Conservation (phyloP, 2,888 invertebrate species). For the Megamerina dolium region DNA sequence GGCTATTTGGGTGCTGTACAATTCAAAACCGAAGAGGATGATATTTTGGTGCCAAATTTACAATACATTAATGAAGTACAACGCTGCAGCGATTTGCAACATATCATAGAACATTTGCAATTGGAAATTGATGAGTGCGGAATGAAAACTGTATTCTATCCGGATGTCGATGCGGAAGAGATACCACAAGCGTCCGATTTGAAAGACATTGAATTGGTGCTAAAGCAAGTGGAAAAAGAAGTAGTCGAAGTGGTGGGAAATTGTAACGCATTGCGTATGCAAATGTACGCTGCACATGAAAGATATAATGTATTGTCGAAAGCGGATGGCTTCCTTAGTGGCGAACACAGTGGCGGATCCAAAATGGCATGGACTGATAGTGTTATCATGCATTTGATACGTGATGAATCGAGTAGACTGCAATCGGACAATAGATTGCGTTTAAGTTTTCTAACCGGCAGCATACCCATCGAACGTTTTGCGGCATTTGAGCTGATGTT, state of each 20-base stretch:
- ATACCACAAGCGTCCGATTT: conserved; percentile 28
- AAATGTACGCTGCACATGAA: conserved; percentile 25
- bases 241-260: conserved; percentile 24
- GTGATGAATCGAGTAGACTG: conserved; percentile 24
- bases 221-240: conserved; percentile 25
- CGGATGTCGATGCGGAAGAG: conserved; percentile 26
- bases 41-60: conserved; percentile 25
- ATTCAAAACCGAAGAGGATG: conserved; percentile 30
- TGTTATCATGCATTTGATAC: conserved; percentile 22
- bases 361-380: conserved; percentile 33
- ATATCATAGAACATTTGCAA: conserved; percentile 26
- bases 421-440: conserved; percentile 5
- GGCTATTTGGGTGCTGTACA: conserved; percentile 38
- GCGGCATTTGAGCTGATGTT: conserved; percentile 91
- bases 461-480: conserved; percentile 82
- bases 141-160: conserved; percentile 24
- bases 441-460: conserved; percentile 87
- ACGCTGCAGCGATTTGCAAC: conserved; percentile 31
- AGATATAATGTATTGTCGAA: conserved; percentile 26
- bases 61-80: conserved; percentile 25
- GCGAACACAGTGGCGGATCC: conserved; percentile 18
- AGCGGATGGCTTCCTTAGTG: conserved; percentile 26
- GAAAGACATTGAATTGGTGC: conserved; percentile 18
- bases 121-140: conserved; percentile 21
- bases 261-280: conserved; percentile 19